Evolutionary conservation across 2,797 vertebrate species (phyloP), one percentile per base, ranked within the genome.

Genomic region (Pogonophryne albipinna): DNA sequence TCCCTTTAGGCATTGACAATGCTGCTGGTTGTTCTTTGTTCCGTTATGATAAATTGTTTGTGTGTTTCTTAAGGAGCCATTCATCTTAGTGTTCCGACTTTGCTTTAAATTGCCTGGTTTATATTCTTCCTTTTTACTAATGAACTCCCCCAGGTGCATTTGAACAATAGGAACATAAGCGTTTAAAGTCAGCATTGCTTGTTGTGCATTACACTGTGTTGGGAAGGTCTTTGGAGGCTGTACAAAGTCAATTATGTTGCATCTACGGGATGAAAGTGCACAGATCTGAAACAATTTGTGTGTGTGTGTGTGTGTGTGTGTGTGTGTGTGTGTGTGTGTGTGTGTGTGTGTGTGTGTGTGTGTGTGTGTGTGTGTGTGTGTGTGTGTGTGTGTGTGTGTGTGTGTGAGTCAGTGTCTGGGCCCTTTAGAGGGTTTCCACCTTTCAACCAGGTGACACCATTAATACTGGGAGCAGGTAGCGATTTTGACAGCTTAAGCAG

Each of bases 21-120:
- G 72, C 83, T 68, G 66, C 38, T 56, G 49, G 2, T 44, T n/a
- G 51, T 44, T 47, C 81, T 90, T 89, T 83, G 76, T 84, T 87
- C 68, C 66, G 51, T 80, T 73, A 66, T 85, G 85, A 91, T 89
- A 86, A 87, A 85, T 91, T 86, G 84, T 87, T 9, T 91, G 71
- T 57, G 66, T 63, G 80, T 80, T 84, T 86, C 78, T 57, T 66
- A 56, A 72, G 78, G 82, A 77, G 79, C 74, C 89, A 94, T 93
- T 92, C 76, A 91, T 93, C 92, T 91, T 79, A 2, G 44, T 55
- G 45, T 68, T 34, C 52, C 72, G 82, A 65, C 71, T 77, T 65
- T 66, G 65, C 79, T 84, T 66, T 76, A 89, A 92, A 90, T 82
- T 91, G 87, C 71, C 77, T 71, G 1, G 56, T 85, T 89, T 86